Base-by-base conservation (phyloP, 2,797 vertebrate genomes). In the Sebastes trivittatus region DNA sequence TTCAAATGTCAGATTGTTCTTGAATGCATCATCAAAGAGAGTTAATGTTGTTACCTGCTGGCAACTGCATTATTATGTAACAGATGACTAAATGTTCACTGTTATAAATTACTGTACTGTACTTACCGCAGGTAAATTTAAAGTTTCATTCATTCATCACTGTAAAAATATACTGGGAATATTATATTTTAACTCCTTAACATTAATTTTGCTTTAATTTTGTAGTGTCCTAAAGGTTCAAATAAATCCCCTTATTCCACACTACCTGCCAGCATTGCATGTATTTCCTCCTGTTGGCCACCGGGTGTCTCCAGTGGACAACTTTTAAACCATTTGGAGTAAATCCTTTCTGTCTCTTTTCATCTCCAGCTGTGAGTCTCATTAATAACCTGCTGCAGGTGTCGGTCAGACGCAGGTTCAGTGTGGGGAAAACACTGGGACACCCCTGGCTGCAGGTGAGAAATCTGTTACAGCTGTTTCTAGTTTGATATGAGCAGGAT, bases 301-400 rank as follows among this genome's bases (percentile, higher is more conserved):
- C 82, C 58, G 1, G 86, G 73, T 63, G 90, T 1, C 89, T 13
- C 32, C 30, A 70, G 1, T 10, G 55, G 22, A 46, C 77, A 54
- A 6, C 18, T 66, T n/a, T 20, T 32, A 14, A 66, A 3, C 18
- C 58, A 1, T 0, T 2, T 4, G 11, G 22, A 66, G 7, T 67
- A 11, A 54, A 20, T 59, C 25, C 11, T 11, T 1, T 2, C 0
- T 23, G 1, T 81, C 18, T 71, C 18, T 29, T 9, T 64, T 22
- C 22, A n/a, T 88, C 34, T 63, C 10, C 86, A 96, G 96, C 94
- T 2, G 93, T 96, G 87, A 95, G 90, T 76, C 92, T 96, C 85
- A 95, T 96, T 88, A 95, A 78, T 29, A 96, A 96, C 93, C 92
- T 96, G 88, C 94, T 96, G 89, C 95, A 95, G 92, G 95, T 96